A percentile compares a stretch with the other conserved stretches of the same genome.
phyloP scores from a whole-genome alignment of 1,140 invertebrate genomes.

The Dreissena polymorpha region DNA sequence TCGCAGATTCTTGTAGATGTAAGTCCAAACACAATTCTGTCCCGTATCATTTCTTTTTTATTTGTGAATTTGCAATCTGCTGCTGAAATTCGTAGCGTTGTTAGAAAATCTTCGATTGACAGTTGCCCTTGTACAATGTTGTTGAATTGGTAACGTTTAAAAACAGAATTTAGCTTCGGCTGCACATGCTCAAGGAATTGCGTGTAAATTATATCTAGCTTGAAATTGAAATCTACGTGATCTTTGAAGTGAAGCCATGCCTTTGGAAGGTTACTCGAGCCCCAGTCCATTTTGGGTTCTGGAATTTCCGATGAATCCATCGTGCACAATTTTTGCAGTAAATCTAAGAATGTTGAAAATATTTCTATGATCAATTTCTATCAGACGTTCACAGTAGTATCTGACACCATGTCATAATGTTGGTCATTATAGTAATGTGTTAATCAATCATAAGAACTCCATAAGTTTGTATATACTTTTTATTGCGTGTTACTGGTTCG shows the following conservation, averaged over 20 bases:
- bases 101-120: constrained; percentile 9
- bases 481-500: no score
- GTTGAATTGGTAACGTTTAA: background rate
- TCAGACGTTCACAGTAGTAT: no score
- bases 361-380: no score
- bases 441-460: no score
- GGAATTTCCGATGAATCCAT: constrained; percentile 10
- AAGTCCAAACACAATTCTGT: constrained; percentile 19
- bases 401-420: no score
- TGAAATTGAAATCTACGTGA: constrained; percentile 23
- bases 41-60: no score
- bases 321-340: background rate
- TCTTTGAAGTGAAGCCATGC: constrained; percentile 3
- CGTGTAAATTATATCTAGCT: background rate
- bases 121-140: background rate
- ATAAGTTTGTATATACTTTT: no score
- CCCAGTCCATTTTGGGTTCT: constrained; percentile 36
- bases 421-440: no score
- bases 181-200: background rate
- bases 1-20: constrained; percentile 20
- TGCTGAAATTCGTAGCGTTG: no score
- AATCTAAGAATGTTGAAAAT: no score
- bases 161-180: background rate
- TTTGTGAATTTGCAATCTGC: no score
- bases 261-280: constrained; percentile 17